Evolutionary conservation across 2,888 invertebrate species (phyloP), one percentile per base, ranked within the genome.

Genomic region (Congeria kusceri): DNA sequence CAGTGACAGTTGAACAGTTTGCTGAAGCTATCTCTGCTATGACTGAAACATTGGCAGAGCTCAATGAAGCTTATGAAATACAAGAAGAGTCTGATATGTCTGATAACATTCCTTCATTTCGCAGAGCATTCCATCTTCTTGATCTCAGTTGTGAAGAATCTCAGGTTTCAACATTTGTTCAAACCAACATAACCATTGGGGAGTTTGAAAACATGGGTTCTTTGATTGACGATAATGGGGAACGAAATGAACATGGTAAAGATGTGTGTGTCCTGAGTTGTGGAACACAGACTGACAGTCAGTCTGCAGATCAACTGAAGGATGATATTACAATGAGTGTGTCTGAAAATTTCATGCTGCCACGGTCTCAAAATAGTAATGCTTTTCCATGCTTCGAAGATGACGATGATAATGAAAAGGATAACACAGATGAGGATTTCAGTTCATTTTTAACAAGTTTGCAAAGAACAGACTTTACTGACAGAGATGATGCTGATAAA

Each of bases 191-290:
- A 44, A 58, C 74, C n/a, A 46, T 79, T 20, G 56, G 57, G 44
- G 70, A 62, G 46, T 57, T 49, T 63, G 78, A 79, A 20, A 25
- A 39, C 28, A 18, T 56, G 15, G 66, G 70, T 47, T n/a, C 49
- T 11, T 47, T 79, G 20, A 13, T 79, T 7, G 74, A 79, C 67
- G 78, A 79, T 66, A 74, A 73, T 66, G 78, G 69, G 11, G 69
- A 70, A 44, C 23, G 13, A 46, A 11, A 23, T 25, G 67, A 74
- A 74, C 65, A 66, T 74, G 29, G 23, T 20, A 74, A 79, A 67
- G 78, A 74, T 11, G 1, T 58, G 1, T 56, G 56, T 44, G 53
- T 56, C 15, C 23, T 23, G n/a, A 44, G 65, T 25, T 57, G 20
- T 28, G 53, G 29, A 47, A 65, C 69, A 32, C 78, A 78, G 39